Conservation (phyloP, 2,797 vertebrate species). For the Adrianichthys oophorus region DNA sequence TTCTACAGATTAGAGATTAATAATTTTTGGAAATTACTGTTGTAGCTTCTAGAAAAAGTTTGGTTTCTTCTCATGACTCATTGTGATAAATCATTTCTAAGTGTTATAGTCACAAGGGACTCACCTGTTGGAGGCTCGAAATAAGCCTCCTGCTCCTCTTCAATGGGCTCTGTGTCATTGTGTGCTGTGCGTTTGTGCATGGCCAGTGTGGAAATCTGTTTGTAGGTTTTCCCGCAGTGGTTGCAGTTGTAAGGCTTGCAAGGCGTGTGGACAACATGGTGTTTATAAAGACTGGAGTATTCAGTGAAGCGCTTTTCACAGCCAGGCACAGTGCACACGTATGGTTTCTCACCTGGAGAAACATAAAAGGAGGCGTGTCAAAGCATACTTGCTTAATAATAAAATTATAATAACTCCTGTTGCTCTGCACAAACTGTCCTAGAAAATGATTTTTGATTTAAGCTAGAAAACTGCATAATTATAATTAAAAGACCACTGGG, state of each 20-base stretch:
- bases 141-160: slow-evolving; percentile 96
- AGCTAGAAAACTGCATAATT: too few relatives aligned
- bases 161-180: slow-evolving; percentile 97
- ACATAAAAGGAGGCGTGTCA: not conserved
- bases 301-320: slow-evolving; percentile 99
- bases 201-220: slow-evolving; percentile 97
- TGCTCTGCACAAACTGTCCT: too few relatives aligned
- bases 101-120: slow-evolving; percentile 4
- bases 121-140: slow-evolving; percentile 93
- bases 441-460: too few relatives aligned
- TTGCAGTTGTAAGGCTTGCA: slow-evolving; percentile 99
- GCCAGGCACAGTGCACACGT: slow-evolving; percentile 96
- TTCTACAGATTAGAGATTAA: not conserved
- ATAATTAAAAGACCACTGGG: too few relatives aligned
- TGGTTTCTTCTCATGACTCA: too few relatives aligned
- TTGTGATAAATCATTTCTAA: too few relatives aligned
- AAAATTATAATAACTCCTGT: too few relatives aligned
- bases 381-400: too few relatives aligned
- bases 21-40: too few relatives aligned
- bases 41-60: too few relatives aligned
- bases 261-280: slow-evolving; percentile 97
- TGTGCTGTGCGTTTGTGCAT: slow-evolving; percentile 98
- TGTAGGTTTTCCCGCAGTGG: slow-evolving; percentile 98
- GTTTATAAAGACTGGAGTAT: slow-evolving; percentile 99
- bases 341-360: slow-evolving; percentile 92